Conservation (phyloP, 2,888 invertebrate species). For the Venusia cambrica region DNA sequence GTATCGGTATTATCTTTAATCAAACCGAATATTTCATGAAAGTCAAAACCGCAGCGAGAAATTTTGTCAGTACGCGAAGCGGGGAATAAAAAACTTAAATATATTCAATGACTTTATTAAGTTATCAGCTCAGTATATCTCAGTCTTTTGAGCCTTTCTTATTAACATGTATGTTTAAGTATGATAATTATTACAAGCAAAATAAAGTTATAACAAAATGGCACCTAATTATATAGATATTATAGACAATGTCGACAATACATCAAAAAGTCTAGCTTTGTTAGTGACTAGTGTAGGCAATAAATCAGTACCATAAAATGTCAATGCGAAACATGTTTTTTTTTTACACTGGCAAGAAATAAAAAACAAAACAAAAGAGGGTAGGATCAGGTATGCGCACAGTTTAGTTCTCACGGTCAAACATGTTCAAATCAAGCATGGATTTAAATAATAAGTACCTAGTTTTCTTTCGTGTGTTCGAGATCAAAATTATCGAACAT, state of each 20-base stretch:
- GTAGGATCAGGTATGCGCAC: constrained; percentile 16
- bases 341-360: constrained; percentile 22
- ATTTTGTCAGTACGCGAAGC: constrained; percentile 15
- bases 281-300: constrained; percentile 8
- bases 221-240: constrained; percentile 6
- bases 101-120: constrained; percentile 11
- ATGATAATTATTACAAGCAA: constrained; percentile 1
- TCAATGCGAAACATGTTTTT: constrained; percentile 20
- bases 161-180: too few species aligned
- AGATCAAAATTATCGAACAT: too few species aligned
- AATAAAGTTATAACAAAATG: constrained; percentile 4
- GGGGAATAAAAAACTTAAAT: constrained; percentile 13
- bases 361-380: constrained; percentile 16
- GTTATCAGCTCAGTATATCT: constrained; percentile 3
- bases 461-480: too few species aligned
- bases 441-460: too few species aligned
- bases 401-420: constrained; percentile 8
- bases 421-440: neutral
- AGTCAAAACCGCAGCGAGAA: constrained; percentile 1
- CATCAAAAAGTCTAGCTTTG: constrained; percentile 12
- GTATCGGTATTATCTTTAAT: too few species aligned
- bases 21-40: too few species aligned
- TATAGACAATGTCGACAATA: too few species aligned
- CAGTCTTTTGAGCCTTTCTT: constrained; percentile 5
- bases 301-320: constrained; percentile 22